A percentile compares a stretch with the other conserved stretches of the same genome.
These are phyloP conservation scores for Halichondria panicea DNA, from an alignment of 37 sponge, comb jelly and placozoan species.

Conservation along the genomic window DNA sequence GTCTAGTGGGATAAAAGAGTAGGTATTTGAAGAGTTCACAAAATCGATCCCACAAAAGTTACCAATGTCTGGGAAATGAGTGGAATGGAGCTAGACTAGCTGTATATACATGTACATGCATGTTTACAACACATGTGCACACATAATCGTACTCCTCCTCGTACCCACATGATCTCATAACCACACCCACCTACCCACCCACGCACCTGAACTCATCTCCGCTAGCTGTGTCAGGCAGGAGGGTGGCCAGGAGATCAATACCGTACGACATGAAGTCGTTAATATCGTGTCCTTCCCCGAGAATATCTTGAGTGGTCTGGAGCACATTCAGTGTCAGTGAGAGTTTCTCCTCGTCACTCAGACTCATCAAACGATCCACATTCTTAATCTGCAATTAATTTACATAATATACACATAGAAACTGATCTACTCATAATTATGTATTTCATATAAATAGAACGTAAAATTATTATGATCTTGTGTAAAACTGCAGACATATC, in stretches of 20 bases:
- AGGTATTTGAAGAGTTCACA: background rate
- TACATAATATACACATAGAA: background rate
- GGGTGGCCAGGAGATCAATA: constrained; percentile 53
- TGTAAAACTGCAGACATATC: too few species aligned
- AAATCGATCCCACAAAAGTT: too few species aligned
- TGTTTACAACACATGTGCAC: too few species aligned
- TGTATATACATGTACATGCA: too few species aligned
- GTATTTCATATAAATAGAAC: background rate
- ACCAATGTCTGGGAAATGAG: too few species aligned
- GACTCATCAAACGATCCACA: constrained; percentile 35
- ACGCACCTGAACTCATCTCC: constrained; percentile 40
- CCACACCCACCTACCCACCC: background rate
- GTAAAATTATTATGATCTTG: too few species aligned
- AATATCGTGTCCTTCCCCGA: constrained; percentile 56
- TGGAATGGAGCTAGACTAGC: too few species aligned
- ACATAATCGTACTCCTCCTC: background rate
- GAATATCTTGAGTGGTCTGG: constrained; percentile 37
- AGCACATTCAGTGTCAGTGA: constrained; percentile 35
- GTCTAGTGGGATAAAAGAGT: constrained; percentile 7
- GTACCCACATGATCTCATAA: background rate
- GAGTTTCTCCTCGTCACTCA: constrained; percentile 50
- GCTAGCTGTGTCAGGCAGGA: constrained; percentile 15
- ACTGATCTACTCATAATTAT: background rate
- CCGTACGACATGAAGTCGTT: constrained; percentile 61
- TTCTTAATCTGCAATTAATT: constrained; percentile 35